Evolutionary conservation across 1,140 invertebrate species (phyloP).

Genomic region (Mamestra configurata): DNA sequence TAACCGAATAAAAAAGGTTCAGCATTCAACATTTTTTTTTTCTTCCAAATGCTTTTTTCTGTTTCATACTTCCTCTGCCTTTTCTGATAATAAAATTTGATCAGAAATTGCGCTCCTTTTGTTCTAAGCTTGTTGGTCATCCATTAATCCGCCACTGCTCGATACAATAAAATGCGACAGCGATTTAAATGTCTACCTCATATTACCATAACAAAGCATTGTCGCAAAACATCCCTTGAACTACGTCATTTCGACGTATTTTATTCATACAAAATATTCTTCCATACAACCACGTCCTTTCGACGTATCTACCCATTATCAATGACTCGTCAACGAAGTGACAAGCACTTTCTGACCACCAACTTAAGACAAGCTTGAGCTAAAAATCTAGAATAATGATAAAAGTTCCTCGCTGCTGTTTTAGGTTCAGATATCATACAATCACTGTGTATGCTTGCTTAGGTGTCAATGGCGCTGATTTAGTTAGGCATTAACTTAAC

Average conservation of each 20-base stretch:
- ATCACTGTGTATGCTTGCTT: constrained; percentile 3
- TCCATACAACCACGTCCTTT: background rate
- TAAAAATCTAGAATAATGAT: background rate
- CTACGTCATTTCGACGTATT: too few relatives aligned
- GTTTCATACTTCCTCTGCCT: too few relatives aligned
- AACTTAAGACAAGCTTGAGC: background rate
- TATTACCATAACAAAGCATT: too few relatives aligned
- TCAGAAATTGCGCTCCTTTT: background rate
- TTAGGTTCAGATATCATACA: background rate
- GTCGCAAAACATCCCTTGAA: too few relatives aligned
- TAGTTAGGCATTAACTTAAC: background rate
- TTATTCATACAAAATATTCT: background rate
- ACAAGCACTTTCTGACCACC: constrained; percentile 8
- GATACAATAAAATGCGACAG: background rate
- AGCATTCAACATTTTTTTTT: background rate
- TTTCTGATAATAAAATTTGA: background rate
- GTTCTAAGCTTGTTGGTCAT: background rate
- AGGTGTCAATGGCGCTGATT: background rate
- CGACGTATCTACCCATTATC: too few relatives aligned
- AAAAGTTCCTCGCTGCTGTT: background rate
- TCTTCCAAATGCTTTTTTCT: too few relatives aligned
- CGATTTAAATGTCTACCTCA: too few relatives aligned
- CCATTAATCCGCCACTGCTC: constrained; percentile 2
- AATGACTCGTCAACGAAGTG: too few relatives aligned
- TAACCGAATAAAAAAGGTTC: background rate